These are phyloP conservation scores for Micromesistius poutassou DNA, from an alignment of 2,797 vertebrate species.

Conservation along the genomic window DNA sequence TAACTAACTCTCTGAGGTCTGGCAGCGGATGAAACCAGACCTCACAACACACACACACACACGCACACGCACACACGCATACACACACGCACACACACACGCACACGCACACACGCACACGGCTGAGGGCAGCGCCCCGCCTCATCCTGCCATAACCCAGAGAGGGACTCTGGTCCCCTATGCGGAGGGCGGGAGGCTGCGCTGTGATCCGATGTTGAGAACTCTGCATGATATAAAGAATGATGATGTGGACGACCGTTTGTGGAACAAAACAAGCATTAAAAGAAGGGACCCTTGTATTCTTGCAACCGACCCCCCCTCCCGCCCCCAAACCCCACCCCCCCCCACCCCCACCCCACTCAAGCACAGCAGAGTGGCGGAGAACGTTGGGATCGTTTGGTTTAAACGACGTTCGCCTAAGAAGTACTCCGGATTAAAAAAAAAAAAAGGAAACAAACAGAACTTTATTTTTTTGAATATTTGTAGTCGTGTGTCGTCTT, in stretches of 20 bases:
- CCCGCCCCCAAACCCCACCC: too few species aligned
- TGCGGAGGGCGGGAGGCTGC: slow-evolving; percentile 51
- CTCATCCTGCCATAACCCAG: slow-evolving; percentile 74
- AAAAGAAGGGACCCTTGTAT: slow-evolving; percentile 1
- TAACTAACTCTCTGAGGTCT: slow-evolving; percentile 47
- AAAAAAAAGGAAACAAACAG: slow-evolving; percentile 4
- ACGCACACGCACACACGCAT: too few species aligned
- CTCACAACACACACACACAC: slow-evolving; percentile 28
- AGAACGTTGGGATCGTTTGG: slow-evolving; percentile 46
- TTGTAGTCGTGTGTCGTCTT: slow-evolving; percentile 53
- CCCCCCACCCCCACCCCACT: slow-evolving; percentile 37
- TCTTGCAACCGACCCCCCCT: neutral
- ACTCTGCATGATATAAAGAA: slow-evolving; percentile 63
- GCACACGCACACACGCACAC: slow-evolving; percentile 23
- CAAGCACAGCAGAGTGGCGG: slow-evolving; percentile 64
- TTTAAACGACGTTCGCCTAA: slow-evolving; percentile 53
- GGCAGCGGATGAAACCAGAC: neutral
- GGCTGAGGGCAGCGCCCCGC: slow-evolving; percentile 62
- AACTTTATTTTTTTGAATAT: slow-evolving; percentile 75
- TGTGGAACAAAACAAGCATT: slow-evolving; percentile 32
- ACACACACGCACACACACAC: too few species aligned
- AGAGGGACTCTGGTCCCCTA: slow-evolving; percentile 60
- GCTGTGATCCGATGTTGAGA: slow-evolving; percentile 68
- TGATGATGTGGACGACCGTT: slow-evolving; percentile 53
- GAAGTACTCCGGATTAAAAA: slow-evolving; percentile 13